Evolutionary conservation across 2,888 invertebrate species (phyloP).

Genomic region (Drosophila monieri): DNA sequence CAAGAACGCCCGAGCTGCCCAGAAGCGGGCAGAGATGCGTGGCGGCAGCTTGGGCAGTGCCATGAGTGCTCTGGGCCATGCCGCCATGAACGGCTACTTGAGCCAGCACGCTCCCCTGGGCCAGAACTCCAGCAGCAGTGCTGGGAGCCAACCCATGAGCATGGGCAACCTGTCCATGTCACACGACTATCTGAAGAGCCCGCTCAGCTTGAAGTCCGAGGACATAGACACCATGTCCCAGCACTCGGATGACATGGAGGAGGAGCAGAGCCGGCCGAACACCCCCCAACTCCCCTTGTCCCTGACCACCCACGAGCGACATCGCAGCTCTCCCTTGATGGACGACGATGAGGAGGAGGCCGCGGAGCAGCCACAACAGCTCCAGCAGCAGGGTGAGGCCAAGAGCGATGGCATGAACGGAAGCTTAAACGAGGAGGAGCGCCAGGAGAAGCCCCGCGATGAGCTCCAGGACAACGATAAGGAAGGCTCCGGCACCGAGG

Average conservation of each 20-base stretch:
- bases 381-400: conserved; percentile 29
- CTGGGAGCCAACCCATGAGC: conserved; percentile 75
- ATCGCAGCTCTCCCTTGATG: conserved; percentile 75
- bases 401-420: conserved; percentile 65
- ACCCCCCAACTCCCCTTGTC: conserved; percentile 90
- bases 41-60: conserved; percentile 83
- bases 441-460: conserved; percentile 50
- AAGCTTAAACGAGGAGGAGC: conserved; percentile 58
- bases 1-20: conserved; percentile 98
- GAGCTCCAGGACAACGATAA: conserved; percentile 48
- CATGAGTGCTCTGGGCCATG: conserved; percentile 78
- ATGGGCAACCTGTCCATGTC: conserved; percentile 85
- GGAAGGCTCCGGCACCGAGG: conserved; percentile 53
- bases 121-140: conserved; percentile 78
- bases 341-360: conserved; percentile 69
- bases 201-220: conserved; percentile 86
- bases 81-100: conserved; percentile 83
- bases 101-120: conserved; percentile 81
- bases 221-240: conserved; percentile 88
- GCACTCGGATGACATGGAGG: conserved; percentile 87
- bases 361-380: conserved; percentile 35
- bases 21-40: conserved; percentile 94
- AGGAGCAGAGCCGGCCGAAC: conserved; percentile 87
- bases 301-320: conserved; percentile 86
- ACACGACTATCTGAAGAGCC: conserved; percentile 88